phyloP scores from a whole-genome alignment of 1,140 invertebrate species.

The Thaumatotibia leucotreta region DNA sequence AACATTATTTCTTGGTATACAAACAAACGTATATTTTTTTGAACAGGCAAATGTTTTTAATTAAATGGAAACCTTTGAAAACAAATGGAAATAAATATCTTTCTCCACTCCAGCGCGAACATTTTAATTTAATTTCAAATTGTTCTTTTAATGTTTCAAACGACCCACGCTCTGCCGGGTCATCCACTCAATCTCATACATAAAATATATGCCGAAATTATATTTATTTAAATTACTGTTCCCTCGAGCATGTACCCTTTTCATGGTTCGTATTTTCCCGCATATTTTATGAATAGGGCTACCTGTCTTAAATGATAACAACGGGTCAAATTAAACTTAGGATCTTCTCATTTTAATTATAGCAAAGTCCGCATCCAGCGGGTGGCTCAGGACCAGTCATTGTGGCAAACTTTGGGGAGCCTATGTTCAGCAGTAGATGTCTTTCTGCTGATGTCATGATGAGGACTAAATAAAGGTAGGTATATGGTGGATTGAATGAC shows the following conservation, averaged over 20 bases:
- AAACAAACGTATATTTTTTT: too few relatives aligned
- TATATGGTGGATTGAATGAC: not conserved
- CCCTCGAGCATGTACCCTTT: constrained; percentile 34
- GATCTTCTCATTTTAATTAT: too few relatives aligned
- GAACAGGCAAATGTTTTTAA: too few relatives aligned
- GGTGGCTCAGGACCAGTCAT: not conserved
- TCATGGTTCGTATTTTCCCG: constrained; percentile 17
- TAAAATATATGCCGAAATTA: constrained; percentile 51
- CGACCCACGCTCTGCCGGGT: not conserved
- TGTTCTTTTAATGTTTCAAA: not conserved
- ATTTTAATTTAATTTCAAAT: not conserved
- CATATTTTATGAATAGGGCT: constrained; percentile 34
- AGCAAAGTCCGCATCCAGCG: too few relatives aligned
- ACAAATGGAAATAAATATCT: not conserved
- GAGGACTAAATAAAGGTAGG: not conserved
- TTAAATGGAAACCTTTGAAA: too few relatives aligned
- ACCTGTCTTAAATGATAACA: constrained; percentile 12
- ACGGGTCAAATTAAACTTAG: constrained; percentile 20
- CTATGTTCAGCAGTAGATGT: too few relatives aligned
- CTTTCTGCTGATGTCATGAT: not conserved
- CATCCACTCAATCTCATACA: constrained; percentile 22
- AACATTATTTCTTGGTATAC: too few relatives aligned
- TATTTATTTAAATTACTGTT: constrained; percentile 56
- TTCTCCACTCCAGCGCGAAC: not conserved
- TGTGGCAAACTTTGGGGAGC: too few relatives aligned